phyloP scores from a whole-genome alignment of 2,797 vertebrate genomes.

The Amblyopsis hoosieri region DNA sequence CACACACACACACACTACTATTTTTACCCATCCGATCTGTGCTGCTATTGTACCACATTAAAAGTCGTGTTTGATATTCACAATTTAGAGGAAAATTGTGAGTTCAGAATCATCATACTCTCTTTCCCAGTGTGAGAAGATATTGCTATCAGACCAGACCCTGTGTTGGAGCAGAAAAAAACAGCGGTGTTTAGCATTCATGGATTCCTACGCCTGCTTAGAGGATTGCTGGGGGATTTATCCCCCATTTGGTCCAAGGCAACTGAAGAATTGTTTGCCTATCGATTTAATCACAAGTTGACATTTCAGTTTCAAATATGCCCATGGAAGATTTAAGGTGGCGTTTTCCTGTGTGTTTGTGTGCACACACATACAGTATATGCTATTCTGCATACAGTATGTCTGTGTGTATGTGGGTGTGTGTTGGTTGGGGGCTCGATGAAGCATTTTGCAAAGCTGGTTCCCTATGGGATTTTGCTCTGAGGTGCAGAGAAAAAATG shows the following conservation, averaged over 20 bases:
- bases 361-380: background rate
- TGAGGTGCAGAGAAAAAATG: slow-evolving; percentile 38
- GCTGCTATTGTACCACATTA: slow-evolving; percentile 48
- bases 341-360: background rate
- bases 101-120: slow-evolving; percentile 60
- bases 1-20: slow-evolving; percentile 2
- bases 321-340: slow-evolving; percentile 34
- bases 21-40: slow-evolving; percentile 21
- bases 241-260: slow-evolving; percentile 61
- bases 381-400: background rate
- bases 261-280: slow-evolving; percentile 57
- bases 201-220: slow-evolving; percentile 62
- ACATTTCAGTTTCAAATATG: slow-evolving; percentile 56
- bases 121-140: too few species aligned
- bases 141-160: slow-evolving; percentile 52
- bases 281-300: slow-evolving; percentile 61
- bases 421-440: slow-evolving; percentile 14
- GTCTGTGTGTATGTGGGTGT: slow-evolving; percentile 13
- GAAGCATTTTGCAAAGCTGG: slow-evolving; percentile 15
- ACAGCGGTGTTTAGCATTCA: slow-evolving; percentile 61
- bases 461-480: slow-evolving; percentile 32
- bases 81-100: slow-evolving; percentile 56
- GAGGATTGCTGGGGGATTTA: slow-evolving; percentile 62
- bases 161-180: slow-evolving; percentile 53
- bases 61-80: slow-evolving; percentile 63